A percentile compares a stretch with the other conserved stretches of the same genome.
Conservation (phyloP, 2,888 invertebrate genomes). For the Tupiocoris notatus region DNA sequence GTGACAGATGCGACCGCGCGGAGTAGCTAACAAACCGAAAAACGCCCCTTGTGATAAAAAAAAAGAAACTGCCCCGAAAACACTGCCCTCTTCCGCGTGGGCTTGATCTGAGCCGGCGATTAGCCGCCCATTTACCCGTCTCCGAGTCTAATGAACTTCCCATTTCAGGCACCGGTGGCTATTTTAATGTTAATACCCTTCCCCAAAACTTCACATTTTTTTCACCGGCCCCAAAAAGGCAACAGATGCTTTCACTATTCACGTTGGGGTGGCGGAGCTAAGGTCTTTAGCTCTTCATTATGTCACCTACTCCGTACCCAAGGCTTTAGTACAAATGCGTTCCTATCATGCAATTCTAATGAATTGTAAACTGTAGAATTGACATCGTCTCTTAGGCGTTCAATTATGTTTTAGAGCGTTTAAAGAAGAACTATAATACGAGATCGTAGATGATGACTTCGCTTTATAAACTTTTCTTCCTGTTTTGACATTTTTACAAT, state of each 20-base stretch:
- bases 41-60: conserved; percentile 6
- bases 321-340: background rate
- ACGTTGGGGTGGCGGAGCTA: background rate
- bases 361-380: background rate
- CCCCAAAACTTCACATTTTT: background rate
- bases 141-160: conserved; percentile 17
- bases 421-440: too few species aligned
- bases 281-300: background rate
- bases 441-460: too few species aligned
- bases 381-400: too few species aligned
- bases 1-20: background rate
- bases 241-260: background rate
- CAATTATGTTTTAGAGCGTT: too few species aligned
- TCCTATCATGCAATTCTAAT: background rate
- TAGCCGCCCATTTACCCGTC: conserved; percentile 32
- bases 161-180: conserved; percentile 3
- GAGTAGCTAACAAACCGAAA: background rate
- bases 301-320: background rate
- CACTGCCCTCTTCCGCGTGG: conserved; percentile 14
- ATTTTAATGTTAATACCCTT: conserved; percentile 24
- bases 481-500: too few species aligned
- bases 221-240: background rate
- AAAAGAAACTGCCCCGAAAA: conserved; percentile 5
- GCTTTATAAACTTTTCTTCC: too few species aligned
- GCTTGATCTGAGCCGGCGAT: conserved; percentile 21